phyloP scores from a whole-genome alignment of 1,140 invertebrate genomes.

The Rhagoletis pomonella region DNA sequence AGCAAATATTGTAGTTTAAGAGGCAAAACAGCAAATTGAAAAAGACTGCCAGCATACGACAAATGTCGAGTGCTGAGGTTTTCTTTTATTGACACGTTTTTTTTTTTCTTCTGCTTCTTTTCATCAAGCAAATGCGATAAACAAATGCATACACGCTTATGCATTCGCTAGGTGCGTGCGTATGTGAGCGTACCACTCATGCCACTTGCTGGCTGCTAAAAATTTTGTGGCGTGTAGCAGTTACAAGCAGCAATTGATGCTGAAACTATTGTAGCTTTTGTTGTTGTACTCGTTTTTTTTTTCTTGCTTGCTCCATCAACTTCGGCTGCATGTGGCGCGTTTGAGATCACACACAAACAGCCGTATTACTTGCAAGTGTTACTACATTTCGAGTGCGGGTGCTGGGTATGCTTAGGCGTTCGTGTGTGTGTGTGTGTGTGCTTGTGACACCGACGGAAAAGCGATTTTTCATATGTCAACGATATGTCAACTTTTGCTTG shows the following conservation, averaged over 20 bases:
- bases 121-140: conserved; percentile 2
- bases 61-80: background rate
- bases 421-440: background rate
- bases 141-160: background rate
- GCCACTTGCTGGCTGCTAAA: background rate
- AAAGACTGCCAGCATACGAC: conserved; percentile 9
- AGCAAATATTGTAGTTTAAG: conserved; percentile 5
- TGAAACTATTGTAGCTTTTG: background rate
- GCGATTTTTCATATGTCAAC: conserved; percentile 50
- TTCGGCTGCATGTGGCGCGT: too few species aligned
- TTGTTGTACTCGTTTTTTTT: background rate
- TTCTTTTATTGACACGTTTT: background rate
- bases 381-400: background rate
- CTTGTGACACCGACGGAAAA: background rate
- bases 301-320: too few species aligned
- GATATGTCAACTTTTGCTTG: conserved; percentile 48
- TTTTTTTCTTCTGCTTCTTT: background rate
- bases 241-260: background rate
- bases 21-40: conserved; percentile 30
- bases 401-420: background rate
- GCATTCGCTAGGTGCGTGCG: background rate
- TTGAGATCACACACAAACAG: background rate
- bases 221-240: background rate
- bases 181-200: background rate
- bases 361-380: background rate